A percentile compares a stretch with the other conserved stretches of the same genome.
Conservation (phyloP, 2,113 vertebrate genomes). For the Chauna torquata region DNA sequence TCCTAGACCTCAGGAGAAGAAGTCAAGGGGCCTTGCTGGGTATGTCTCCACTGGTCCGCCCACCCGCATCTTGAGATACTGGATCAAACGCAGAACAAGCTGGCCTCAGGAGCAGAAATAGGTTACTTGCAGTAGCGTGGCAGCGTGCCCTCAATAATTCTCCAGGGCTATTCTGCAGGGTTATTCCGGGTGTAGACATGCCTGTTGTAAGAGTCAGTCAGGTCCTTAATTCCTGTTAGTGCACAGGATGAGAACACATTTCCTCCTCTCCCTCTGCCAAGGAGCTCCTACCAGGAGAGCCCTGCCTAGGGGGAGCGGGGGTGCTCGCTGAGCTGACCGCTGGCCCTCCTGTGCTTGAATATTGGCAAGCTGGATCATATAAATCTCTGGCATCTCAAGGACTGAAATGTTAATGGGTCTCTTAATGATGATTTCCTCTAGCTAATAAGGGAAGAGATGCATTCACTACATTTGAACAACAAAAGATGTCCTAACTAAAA, state of each 20-base stretch:
- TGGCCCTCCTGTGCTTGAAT: background rate
- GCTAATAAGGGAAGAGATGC: background rate
- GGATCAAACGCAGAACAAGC: background rate
- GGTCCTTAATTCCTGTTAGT: background rate
- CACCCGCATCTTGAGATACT: accelerated
- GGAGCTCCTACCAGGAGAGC: background rate
- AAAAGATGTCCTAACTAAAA: background rate
- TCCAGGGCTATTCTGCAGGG: background rate
- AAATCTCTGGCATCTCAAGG: background rate
- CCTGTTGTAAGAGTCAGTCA: background rate
- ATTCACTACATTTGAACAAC: background rate
- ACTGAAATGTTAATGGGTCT: background rate
- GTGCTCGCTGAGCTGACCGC: background rate
- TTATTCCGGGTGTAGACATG: background rate
- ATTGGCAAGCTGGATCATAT: background rate
- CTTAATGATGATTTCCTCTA: background rate
- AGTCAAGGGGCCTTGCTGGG: background rate
- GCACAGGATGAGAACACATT: background rate
- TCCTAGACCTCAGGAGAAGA: background rate
- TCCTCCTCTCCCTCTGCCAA: background rate
- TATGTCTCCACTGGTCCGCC: background rate
- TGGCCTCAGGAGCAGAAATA: background rate
- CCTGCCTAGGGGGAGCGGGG: background rate
- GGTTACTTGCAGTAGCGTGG: background rate
- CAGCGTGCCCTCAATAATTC: background rate